Conservation (phyloP, 2,888 invertebrate genomes). For the Drosophila subsilvestris region DNA sequence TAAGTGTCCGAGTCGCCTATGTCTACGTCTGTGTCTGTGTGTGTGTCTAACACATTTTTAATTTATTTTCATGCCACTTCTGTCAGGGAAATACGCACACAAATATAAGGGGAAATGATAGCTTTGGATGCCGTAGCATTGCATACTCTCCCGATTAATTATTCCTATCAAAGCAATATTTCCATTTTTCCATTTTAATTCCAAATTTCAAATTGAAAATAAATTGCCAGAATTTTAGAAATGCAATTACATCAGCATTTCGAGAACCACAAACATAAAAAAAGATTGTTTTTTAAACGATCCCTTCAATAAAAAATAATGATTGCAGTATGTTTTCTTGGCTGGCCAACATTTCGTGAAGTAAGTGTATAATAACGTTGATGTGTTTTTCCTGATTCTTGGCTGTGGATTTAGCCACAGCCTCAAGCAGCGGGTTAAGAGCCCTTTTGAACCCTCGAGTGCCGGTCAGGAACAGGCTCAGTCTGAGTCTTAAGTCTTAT, state of each 20-base stretch:
- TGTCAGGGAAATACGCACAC: conserved; percentile 13
- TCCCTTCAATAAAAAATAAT: neutral
- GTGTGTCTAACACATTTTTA: conserved; percentile 63
- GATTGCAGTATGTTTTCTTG: neutral
- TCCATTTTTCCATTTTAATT: no score
- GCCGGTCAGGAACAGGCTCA: conserved; percentile 28
- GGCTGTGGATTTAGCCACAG: conserved; percentile 55
- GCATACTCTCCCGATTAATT: neutral
- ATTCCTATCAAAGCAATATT: neutral
- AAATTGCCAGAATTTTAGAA: no score
- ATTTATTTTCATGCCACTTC: conserved; percentile 68
- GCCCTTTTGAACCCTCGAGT: conserved; percentile 57
- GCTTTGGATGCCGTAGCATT: neutral
- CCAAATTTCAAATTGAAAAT: no score
- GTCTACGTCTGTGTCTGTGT: conserved; percentile 18
- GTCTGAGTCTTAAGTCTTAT: neutral
- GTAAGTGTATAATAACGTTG: neutral
- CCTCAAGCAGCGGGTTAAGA: conserved; percentile 69
- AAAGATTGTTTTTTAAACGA: neutral
- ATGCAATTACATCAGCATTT: no score
- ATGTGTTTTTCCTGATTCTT: conserved; percentile 1
- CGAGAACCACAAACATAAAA: no score
- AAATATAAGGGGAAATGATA: neutral
- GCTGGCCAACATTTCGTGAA: no score
- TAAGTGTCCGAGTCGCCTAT: conserved; percentile 26